Conservation (phyloP, 2,797 vertebrate genomes). For the Danio tinwini region DNA sequence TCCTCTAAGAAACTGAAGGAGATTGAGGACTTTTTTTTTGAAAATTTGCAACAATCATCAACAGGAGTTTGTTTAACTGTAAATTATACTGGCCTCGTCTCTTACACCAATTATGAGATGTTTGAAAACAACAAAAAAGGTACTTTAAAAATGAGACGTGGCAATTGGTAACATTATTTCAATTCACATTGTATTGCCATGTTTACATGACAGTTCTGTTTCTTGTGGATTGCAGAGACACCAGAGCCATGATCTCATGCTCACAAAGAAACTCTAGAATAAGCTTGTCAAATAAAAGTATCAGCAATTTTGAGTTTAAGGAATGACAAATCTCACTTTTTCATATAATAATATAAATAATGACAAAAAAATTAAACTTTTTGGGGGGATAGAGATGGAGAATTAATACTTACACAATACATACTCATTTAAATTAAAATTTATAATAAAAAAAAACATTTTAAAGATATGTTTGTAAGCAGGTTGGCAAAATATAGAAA, state of each 20-base stretch:
- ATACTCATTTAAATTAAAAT: not conserved
- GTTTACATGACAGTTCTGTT: not conserved
- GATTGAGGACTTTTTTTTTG: too few species aligned
- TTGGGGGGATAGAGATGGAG: not conserved
- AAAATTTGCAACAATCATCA: too few species aligned
- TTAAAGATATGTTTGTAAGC: not conserved
- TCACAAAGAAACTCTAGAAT: not conserved
- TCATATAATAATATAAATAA: not conserved
- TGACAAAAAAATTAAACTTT: too few species aligned
- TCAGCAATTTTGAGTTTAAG: not conserved
- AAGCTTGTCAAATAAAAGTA: not conserved
- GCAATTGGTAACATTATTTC: not conserved
- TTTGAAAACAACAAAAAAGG: too few species aligned
- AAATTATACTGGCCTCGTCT: too few species aligned
- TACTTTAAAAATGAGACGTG: not conserved
- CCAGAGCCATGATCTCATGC: not conserved
- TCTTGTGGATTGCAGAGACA: not conserved
- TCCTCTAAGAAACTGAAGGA: too few species aligned
- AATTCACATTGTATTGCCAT: not conserved
- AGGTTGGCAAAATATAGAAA: conserved; percentile 1
- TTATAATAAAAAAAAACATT: not conserved
- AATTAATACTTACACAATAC: not conserved
- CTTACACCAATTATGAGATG: too few species aligned
- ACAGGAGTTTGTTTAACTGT: too few species aligned
- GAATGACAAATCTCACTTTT: not conserved